Conservation (phyloP, 2,113 vertebrate species). For the Lichenostomus cassidix region DNA sequence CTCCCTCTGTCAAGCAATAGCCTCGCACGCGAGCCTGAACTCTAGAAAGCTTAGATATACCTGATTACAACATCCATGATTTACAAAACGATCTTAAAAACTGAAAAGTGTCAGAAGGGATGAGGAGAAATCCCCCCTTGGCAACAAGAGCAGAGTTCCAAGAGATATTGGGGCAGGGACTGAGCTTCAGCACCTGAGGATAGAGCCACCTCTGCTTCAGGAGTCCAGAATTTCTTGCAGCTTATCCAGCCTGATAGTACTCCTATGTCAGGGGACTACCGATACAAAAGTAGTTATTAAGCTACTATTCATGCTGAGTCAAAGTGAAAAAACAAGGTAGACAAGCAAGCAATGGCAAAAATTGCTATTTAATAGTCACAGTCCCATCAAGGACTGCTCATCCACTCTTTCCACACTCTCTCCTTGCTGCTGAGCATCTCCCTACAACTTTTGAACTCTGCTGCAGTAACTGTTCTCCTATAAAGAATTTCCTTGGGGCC, state of each 20-base stretch:
- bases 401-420: neutral
- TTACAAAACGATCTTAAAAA: neutral
- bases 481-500: neutral
- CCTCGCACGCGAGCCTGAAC: neutral
- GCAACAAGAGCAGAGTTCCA: neutral
- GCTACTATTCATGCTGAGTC: neutral
- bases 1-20: neutral
- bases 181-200: neutral
- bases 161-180: fast-evolving
- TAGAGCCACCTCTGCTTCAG: neutral
- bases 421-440: neutral
- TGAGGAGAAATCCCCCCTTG: neutral
- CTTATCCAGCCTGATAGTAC: neutral
- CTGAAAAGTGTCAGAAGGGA: neutral
- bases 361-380: neutral
- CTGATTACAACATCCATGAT: neutral
- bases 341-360: neutral
- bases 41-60: neutral
- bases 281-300: neutral
- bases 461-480: neutral
- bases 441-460: neutral
- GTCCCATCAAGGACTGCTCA: neutral
- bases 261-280: neutral
- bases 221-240: neutral
- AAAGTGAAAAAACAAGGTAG: neutral